Conservation (phyloP, 1,140 invertebrate species). For the Brachionus manjavacas region DNA sequence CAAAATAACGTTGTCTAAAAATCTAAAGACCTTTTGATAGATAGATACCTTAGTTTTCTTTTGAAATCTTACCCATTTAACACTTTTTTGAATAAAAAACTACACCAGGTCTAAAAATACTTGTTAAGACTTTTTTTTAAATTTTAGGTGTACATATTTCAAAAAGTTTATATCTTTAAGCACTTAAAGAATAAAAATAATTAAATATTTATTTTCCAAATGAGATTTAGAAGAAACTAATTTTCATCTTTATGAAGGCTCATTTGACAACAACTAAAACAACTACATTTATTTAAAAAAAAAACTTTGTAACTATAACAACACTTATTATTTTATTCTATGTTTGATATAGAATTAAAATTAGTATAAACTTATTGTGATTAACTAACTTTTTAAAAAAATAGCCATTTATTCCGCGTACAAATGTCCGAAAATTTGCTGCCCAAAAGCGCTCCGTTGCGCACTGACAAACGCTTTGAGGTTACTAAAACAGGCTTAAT, state of each 20-base stretch:
- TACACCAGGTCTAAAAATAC: no score
- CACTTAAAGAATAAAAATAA: not conserved
- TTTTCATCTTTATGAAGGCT: not conserved
- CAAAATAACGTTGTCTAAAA: no score
- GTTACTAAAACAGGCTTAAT: constrained; percentile 36
- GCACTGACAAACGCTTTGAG: constrained; percentile 19
- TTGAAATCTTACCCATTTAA: no score
- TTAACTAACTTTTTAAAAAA: constrained; percentile 23
- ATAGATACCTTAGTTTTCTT: no score
- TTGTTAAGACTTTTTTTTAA: not conserved
- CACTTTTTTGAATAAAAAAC: no score
- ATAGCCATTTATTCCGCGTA: not conserved
- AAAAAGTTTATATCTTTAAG: not conserved
- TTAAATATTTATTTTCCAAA: not conserved
- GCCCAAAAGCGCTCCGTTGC: constrained; percentile 24
- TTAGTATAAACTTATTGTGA: not conserved
- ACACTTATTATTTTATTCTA: constrained; percentile 3
- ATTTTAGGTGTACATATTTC: not conserved
- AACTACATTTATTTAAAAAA: not conserved
- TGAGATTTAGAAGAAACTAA: not conserved
- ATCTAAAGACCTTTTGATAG: no score
- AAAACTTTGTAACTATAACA: constrained; percentile 1
- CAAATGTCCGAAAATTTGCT: not conserved
- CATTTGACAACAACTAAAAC: not conserved
- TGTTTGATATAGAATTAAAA: not conserved